A percentile compares a stretch with the other conserved stretches of the same genome.
Conservation (phyloP, 2,888 invertebrate species). For the Drosophila robusta region DNA sequence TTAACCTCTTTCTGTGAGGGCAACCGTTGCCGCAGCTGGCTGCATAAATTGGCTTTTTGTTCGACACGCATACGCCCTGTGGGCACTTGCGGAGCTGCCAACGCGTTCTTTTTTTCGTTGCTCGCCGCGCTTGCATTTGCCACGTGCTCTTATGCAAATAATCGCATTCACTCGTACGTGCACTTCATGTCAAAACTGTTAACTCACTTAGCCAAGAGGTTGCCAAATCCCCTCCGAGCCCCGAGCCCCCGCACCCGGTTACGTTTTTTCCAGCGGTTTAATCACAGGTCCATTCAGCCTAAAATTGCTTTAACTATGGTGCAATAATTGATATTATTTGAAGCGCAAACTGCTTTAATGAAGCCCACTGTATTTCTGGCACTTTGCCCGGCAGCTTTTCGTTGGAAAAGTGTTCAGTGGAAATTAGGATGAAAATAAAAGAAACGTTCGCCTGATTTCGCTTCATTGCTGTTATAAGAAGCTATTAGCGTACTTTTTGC, state of each 20-base stretch:
- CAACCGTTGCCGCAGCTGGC: slow-evolving; percentile 31
- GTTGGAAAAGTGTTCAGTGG: slow-evolving; percentile 3
- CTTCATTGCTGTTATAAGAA: slow-evolving; percentile 62
- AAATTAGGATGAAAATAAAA: slow-evolving; percentile 9
- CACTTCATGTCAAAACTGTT: slow-evolving; percentile 70
- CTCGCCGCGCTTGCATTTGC: slow-evolving; percentile 30
- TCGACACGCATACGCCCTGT: slow-evolving; percentile 42
- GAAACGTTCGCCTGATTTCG: slow-evolving; percentile 38
- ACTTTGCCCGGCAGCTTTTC: slow-evolving; percentile 11
- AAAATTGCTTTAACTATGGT: slow-evolving; percentile 29
- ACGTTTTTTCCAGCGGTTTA: slow-evolving; percentile 15
- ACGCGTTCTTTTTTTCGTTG: slow-evolving; percentile 4
- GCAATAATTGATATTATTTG: slow-evolving; percentile 22
- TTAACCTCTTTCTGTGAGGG: slow-evolving; percentile 4
- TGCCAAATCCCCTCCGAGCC: background rate
- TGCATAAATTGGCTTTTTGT: slow-evolving; percentile 50
- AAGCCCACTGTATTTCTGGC: slow-evolving; percentile 15
- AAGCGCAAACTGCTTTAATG: slow-evolving; percentile 9
- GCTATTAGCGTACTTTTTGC: slow-evolving; percentile 70
- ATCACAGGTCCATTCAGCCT: slow-evolving; percentile 34
- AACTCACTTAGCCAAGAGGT: slow-evolving; percentile 35
- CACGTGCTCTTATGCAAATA: slow-evolving; percentile 52
- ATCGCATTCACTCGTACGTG: slow-evolving; percentile 42
- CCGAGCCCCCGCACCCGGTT: too few species aligned
- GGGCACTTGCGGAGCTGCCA: slow-evolving; percentile 8